These are phyloP conservation scores for Pionites leucogaster DNA, from an alignment of 2,113 vertebrate genomes.

Conservation along the genomic window DNA sequence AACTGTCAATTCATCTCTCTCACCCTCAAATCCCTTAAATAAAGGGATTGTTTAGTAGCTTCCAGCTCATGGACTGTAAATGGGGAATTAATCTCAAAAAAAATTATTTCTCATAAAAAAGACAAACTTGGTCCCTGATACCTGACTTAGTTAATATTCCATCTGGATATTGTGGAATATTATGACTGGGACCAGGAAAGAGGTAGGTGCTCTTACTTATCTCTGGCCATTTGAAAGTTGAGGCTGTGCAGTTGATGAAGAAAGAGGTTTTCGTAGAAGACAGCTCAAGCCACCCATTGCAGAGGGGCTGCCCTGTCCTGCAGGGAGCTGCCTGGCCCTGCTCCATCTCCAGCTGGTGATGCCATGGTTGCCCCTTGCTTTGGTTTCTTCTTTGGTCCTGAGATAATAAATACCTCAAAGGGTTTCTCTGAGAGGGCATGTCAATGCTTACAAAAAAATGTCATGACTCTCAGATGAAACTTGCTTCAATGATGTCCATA, in stretches of 20 bases:
- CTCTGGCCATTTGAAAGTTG: background rate
- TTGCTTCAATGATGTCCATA: background rate
- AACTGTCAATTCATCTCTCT: background rate
- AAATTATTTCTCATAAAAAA: background rate
- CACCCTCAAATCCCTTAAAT: background rate
- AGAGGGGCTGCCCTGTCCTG: background rate
- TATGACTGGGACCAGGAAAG: background rate
- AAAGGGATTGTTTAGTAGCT: background rate
- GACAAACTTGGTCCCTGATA: background rate
- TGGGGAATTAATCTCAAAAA: background rate
- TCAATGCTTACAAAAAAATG: background rate
- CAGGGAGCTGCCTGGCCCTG: background rate
- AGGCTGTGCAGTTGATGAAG: background rate
- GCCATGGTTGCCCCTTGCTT: background rate
- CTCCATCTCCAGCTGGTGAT: background rate
- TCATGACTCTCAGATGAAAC: background rate
- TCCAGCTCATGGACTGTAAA: background rate
- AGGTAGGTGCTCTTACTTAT: background rate
- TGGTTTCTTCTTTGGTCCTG: background rate
- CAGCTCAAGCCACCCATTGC: fast-evolving
- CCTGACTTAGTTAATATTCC: background rate
- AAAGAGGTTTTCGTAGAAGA: background rate
- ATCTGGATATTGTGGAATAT: background rate
- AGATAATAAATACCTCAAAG: background rate
- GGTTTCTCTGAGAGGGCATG: background rate